These are phyloP conservation scores for Tetragonula clypearis DNA, from an alignment of 1,140 invertebrate species.

Conservation along the genomic window DNA sequence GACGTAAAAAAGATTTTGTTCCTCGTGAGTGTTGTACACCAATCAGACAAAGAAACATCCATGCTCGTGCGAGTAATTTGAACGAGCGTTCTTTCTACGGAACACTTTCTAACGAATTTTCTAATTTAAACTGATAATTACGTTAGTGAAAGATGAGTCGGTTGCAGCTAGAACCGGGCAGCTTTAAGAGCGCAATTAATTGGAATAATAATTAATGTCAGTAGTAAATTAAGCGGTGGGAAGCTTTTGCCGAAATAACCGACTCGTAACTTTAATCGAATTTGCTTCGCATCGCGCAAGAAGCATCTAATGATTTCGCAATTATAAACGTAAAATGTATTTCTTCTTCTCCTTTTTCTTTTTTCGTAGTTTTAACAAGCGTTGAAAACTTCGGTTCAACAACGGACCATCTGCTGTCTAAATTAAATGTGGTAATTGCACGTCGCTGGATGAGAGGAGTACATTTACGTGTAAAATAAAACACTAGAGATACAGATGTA, in stretches of 20 bases:
- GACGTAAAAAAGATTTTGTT: too few relatives aligned
- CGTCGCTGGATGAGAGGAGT: background rate
- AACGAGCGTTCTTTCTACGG: too few relatives aligned
- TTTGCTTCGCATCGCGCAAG: background rate
- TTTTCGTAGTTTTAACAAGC: background rate
- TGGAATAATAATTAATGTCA: background rate
- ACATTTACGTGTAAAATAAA: background rate
- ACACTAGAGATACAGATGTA: background rate
- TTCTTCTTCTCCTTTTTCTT: background rate
- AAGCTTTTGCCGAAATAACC: background rate
- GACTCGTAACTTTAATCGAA: background rate
- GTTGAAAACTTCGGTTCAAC: background rate
- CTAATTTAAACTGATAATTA: background rate
- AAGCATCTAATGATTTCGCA: background rate
- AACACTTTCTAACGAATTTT: background rate
- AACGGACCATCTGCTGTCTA: background rate
- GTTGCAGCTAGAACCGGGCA: background rate
- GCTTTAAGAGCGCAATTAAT: background rate
- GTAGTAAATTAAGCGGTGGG: background rate
- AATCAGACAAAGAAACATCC: too few relatives aligned
- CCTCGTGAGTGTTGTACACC: too few relatives aligned
- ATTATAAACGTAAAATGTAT: conserved; percentile 1
- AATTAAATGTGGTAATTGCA: background rate
- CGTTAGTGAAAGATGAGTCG: background rate
- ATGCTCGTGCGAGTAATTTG: too few relatives aligned